Evolutionary conservation across 2,888 invertebrate species (phyloP), one percentile per base, ranked within the genome.

Genomic region (Drosophila formosana): DNA sequence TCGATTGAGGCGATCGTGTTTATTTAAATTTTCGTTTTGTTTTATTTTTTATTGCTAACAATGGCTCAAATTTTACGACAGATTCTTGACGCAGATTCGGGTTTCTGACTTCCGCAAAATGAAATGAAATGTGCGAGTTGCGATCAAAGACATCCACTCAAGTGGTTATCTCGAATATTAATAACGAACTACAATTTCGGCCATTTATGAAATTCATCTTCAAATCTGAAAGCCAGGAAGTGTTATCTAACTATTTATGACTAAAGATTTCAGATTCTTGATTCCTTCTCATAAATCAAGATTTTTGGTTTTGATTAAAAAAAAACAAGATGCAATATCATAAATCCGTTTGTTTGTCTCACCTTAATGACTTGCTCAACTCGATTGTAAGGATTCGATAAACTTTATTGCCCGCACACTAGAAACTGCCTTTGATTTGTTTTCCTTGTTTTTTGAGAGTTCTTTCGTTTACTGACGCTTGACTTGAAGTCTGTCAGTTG

Each of bases 91-190:
- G 23, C 28, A 25, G 18, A 28, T 55, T 34, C 11, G 5, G 39
- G 7, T 49, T 25, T 43, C 11, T 28, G 39, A 70, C 73, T 85
- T 80, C 86, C 82, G 82, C 66, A 61, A 67, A 66, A 45, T 28
- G 32, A 67, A 66, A 45, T 28, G 32, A 45, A 26, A 51, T 67
- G 9, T 37, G 6, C 9, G 41, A 61, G 11, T 55, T 39, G 8
- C 11, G 23, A 23, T 39, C 5, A 25, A 60, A 50, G 18, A 32
- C 32, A 32, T 26, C 13, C 34, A 50, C 6, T 25, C 37, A 53
- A 47, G 18, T 41, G 51, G 4, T 2, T 6, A 18, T 53, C 18
- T 43, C 18, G 7, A 9, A 30, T 43, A n/a, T 55, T 30, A 23
- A 53, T 30, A 23, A 53, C 30, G 11, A 23, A n/a, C 28, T 11